These are phyloP conservation scores for Nymphalis polychloros DNA, from an alignment of 2,888 invertebrate species.

Conservation along the genomic window DNA sequence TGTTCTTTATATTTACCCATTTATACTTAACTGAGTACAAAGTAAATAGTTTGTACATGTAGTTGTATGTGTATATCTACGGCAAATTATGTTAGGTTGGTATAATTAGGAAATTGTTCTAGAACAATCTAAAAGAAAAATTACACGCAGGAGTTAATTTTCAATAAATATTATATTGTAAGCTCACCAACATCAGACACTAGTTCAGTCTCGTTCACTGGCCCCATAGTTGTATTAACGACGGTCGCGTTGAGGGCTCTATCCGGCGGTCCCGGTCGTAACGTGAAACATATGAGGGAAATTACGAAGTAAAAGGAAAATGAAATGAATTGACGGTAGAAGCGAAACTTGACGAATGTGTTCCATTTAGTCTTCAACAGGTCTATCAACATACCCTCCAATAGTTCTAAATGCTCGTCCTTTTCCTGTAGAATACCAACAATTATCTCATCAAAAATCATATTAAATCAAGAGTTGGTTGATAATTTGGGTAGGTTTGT, in stretches of 20 bases:
- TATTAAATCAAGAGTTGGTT: too few species aligned
- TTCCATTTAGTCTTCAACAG: conserved; percentile 98
- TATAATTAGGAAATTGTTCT: too few species aligned
- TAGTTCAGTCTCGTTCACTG: conserved; percentile 58
- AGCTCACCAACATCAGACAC: conserved; percentile 59
- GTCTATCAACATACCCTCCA: conserved; percentile 97
- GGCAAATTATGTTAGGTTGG: too few species aligned
- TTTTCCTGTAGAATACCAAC: conserved; percentile 87
- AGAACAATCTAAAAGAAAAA: too few species aligned
- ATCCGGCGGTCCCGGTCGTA: conserved; percentile 92
- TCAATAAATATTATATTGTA: not conserved
- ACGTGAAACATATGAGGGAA: conserved; percentile 92
- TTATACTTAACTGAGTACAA: too few species aligned
- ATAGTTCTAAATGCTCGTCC: conserved; percentile 95
- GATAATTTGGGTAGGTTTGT: too few species aligned
- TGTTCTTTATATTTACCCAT: too few species aligned
- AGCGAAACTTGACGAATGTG: conserved; percentile 96
- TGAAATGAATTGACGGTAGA: conserved; percentile 94
- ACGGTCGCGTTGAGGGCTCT: conserved; percentile 61
- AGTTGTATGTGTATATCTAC: too few species aligned
- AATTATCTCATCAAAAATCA: not conserved
- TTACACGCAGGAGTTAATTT: too few species aligned
- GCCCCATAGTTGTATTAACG: conserved; percentile 58
- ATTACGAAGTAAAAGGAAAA: conserved; percentile 95
- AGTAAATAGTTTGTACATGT: too few species aligned